Evolutionary conservation across 2,113 vertebrate genomes (phyloP).

Genomic region (Tetrao urogallus): DNA sequence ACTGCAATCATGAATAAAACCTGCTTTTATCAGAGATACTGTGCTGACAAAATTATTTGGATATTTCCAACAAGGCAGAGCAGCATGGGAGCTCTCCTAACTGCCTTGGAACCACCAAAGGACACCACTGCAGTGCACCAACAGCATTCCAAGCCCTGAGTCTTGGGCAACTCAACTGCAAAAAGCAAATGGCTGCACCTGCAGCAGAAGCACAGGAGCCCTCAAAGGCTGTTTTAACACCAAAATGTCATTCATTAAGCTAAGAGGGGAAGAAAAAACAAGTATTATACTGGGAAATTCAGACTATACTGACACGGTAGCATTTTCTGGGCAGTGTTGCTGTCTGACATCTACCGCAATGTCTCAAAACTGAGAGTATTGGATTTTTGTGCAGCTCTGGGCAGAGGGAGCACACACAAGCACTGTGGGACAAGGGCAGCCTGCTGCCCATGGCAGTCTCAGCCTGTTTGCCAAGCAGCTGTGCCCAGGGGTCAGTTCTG

Average conservation of each 20-base stretch:
- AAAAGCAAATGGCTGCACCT: neutral
- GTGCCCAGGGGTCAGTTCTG: too few relatives aligned
- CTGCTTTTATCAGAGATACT: too few relatives aligned
- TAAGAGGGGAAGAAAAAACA: neutral
- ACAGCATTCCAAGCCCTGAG: neutral
- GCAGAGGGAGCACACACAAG: neutral
- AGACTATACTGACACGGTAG: neutral
- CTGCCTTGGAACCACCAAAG: neutral
- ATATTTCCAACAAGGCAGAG: too few relatives aligned
- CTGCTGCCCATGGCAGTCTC: neutral
- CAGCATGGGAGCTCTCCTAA: rapidly evolving
- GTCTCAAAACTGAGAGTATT: neutral
- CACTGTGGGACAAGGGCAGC: neutral
- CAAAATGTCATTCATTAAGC: too few relatives aligned
- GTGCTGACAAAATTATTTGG: too few relatives aligned
- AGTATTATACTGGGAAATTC: neutral
- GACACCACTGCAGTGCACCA: neutral
- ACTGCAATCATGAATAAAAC: too few relatives aligned
- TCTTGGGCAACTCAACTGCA: rapidly evolving
- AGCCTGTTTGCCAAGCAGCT: too few relatives aligned
- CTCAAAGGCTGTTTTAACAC: neutral
- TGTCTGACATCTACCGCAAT: neutral
- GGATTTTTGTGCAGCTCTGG: neutral
- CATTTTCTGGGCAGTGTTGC: neutral
- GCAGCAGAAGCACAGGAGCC: neutral